A percentile compares a stretch with the other conserved stretches of the same genome.
These are phyloP conservation scores for Limosa lapponica DNA, from an alignment of 2,797 vertebrate genomes.

Conservation along the genomic window DNA sequence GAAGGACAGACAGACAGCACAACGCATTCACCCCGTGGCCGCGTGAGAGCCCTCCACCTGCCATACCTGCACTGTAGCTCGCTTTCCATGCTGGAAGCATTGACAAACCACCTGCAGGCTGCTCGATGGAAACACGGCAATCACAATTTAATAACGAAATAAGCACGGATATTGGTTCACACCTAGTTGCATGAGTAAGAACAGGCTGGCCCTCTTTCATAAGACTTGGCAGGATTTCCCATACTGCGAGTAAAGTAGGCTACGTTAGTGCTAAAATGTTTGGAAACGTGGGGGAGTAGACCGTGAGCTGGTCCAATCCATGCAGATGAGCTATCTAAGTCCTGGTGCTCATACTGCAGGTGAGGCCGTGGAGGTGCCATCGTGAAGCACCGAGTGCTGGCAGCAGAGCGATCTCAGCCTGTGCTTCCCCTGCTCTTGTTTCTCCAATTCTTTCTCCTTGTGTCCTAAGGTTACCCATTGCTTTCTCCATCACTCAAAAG, in stretches of 20 bases:
- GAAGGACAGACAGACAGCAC: background rate
- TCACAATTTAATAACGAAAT: background rate
- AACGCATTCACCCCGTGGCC: background rate
- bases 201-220: background rate
- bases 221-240: conserved; percentile 6
- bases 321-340: background rate
- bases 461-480: background rate
- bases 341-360: background rate
- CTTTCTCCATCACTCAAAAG: background rate
- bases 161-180: background rate
- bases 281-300: background rate
- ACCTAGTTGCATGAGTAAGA: background rate
- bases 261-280: background rate
- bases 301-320: background rate
- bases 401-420: background rate
- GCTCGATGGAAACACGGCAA: background rate
- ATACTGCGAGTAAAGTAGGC: background rate
- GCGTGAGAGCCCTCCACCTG: background rate
- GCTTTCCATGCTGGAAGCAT: background rate
- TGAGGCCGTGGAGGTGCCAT: background rate
- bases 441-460: background rate
- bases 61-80: background rate
- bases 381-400: background rate
- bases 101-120: background rate
- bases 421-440: background rate